Percentiles rank a stretch among this genome's conserved stretches.
Evolutionary conservation across 2,888 invertebrate species (phyloP).

Genomic region (Muschampia plurimacula): DNA sequence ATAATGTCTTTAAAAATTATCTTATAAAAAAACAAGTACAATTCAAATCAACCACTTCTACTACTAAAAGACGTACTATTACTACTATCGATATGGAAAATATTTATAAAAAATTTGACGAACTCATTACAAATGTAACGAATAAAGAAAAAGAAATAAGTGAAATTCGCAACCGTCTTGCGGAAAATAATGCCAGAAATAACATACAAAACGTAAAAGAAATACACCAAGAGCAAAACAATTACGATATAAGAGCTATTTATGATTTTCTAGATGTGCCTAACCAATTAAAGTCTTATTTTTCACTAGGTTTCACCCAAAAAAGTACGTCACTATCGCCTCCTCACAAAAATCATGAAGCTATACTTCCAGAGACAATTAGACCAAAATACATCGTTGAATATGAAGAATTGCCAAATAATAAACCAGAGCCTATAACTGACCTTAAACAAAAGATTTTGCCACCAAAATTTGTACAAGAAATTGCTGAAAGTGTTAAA

Average conservation of each 20-base stretch:
- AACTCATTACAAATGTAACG: slow-evolving; percentile 4
- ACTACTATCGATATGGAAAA: slow-evolving; percentile 1
- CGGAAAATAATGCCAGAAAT: neutral
- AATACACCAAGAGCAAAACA: neutral
- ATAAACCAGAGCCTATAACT: neutral
- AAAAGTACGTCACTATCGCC: neutral
- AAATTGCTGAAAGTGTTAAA: slow-evolving; percentile 68
- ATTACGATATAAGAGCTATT: neutral
- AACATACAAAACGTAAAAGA: neutral
- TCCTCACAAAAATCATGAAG: neutral
- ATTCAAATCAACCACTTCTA: slow-evolving; percentile 9
- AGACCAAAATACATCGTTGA: neutral
- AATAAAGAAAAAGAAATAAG: slow-evolving; percentile 4
- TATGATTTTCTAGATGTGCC: slow-evolving; percentile 15
- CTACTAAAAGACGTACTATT: neutral
- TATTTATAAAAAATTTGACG: slow-evolving; percentile 27
- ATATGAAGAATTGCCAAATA: neutral
- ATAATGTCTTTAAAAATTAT: slow-evolving; percentile 15
- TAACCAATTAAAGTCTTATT: slow-evolving; percentile 13
- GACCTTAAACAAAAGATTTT: neutral
- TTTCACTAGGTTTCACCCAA: neutral
- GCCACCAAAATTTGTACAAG: slow-evolving; percentile 52
- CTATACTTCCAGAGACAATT: neutral
- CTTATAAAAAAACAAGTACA: slow-evolving; percentile 4
- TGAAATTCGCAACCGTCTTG: neutral